A percentile compares a stretch with the other conserved stretches of the same genome.
phyloP scores from a whole-genome alignment of 2,888 invertebrate species.

The Oeneis ivallda region DNA sequence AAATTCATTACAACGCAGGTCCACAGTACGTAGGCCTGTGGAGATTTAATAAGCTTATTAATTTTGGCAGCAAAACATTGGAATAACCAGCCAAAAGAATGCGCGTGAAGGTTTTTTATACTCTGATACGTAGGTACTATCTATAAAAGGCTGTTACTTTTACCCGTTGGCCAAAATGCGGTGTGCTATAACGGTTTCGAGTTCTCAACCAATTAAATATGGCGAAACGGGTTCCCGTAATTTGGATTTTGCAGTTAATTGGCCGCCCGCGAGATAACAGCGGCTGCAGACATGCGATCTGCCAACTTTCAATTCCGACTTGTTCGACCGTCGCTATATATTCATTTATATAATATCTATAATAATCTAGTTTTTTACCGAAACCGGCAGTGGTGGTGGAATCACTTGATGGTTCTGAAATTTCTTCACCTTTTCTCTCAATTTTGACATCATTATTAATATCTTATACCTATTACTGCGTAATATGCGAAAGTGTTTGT shows the following conservation, averaged over 20 bases:
- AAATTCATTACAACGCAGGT: no score
- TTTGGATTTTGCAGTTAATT: slow-evolving; percentile 57
- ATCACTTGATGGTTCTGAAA: no score
- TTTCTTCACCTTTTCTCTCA: no score
- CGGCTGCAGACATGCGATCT: not conserved
- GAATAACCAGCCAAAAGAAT: slow-evolving; percentile 2
- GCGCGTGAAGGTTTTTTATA: not conserved
- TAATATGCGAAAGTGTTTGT: no score
- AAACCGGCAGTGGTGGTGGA: no score
- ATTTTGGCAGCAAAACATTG: not conserved
- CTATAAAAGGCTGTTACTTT: slow-evolving; percentile 10
- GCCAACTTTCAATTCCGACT: slow-evolving; percentile 10
- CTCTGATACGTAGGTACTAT: not conserved
- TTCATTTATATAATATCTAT: not conserved
- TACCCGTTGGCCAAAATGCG: slow-evolving; percentile 38
- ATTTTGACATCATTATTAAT: no score
- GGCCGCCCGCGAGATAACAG: slow-evolving; percentile 35
- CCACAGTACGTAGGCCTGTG: no score
- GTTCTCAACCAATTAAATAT: slow-evolving; percentile 41
- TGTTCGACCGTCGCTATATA: not conserved
- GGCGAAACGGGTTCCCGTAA: slow-evolving; percentile 43
- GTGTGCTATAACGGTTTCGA: slow-evolving; percentile 50
- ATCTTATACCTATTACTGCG: no score
- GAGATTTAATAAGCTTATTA: no score
- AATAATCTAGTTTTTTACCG: no score